Conservation (phyloP, 2,113 vertebrate genomes). For the Chloebia gouldiae region DNA sequence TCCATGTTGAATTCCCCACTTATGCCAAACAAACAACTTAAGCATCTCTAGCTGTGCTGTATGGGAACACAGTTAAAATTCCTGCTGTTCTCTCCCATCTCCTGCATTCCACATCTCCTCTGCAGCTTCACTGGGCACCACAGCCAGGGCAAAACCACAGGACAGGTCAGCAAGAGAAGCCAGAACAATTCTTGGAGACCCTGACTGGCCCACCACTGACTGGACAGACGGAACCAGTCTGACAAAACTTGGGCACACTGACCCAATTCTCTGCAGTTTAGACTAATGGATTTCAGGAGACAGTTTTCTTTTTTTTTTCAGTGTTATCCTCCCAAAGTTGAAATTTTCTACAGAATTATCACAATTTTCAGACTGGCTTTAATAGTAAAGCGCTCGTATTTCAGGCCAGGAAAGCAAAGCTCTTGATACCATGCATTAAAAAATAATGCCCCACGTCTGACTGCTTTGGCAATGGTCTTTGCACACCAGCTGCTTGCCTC, state of each 20-base stretch:
- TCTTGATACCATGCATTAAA: background rate
- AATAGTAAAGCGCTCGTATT: background rate
- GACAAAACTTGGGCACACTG: background rate
- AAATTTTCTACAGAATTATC: background rate
- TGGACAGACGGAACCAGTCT: background rate
- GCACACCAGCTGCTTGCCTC: background rate
- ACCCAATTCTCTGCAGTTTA: background rate
- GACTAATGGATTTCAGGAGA: background rate
- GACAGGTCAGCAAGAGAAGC: background rate
- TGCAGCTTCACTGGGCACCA: background rate
- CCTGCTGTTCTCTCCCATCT: background rate
- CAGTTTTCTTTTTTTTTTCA: background rate
- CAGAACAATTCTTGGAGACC: background rate
- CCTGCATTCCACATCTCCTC: rapidly evolving
- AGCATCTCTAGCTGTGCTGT: background rate
- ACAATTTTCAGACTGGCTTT: background rate
- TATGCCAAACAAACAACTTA: background rate
- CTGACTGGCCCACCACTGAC: rapidly evolving
- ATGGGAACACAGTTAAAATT: background rate
- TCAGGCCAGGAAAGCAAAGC: background rate
- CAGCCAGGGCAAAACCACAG: background rate
- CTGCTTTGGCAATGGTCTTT: background rate
- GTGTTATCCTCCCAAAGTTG: background rate
- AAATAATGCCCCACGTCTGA: background rate
- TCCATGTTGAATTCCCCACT: background rate